Percentiles rank a stretch among this genome's conserved stretches.
These are phyloP conservation scores for Ondatra zibethicus DNA, from an alignment of 2,113 vertebrate genomes.

Conservation along the genomic window DNA sequence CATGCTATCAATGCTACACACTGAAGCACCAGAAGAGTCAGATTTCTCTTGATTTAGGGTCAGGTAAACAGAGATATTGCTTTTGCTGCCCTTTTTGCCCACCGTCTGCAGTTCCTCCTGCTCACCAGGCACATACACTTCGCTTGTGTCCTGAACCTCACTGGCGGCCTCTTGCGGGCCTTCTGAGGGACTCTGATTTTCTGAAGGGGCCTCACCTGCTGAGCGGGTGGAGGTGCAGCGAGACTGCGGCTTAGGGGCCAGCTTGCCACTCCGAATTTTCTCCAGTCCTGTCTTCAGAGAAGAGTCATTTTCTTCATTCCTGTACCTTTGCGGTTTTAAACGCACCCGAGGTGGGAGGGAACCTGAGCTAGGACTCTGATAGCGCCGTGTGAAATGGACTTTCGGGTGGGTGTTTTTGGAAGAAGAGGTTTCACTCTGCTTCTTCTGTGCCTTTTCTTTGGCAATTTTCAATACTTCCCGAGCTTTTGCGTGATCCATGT, in stretches of 20 bases:
- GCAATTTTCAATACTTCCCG: slow-evolving; percentile 94
- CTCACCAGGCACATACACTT: slow-evolving; percentile 89
- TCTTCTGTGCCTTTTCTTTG: slow-evolving; percentile 93
- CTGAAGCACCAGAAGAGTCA: slow-evolving; percentile 92
- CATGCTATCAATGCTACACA: slow-evolving; percentile 94
- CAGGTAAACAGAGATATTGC: slow-evolving; percentile 93
- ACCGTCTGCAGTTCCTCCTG: slow-evolving; percentile 89
- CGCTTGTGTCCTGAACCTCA: slow-evolving; percentile 90
- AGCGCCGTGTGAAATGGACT: slow-evolving; percentile 96
- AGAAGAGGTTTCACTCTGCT: slow-evolving; percentile 90
- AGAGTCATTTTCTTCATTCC: slow-evolving; percentile 96
- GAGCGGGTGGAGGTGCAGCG: slow-evolving; percentile 90
- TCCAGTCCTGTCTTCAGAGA: slow-evolving; percentile 93
- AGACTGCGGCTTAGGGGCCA: slow-evolving; percentile 90
- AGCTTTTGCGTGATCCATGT: slow-evolving; percentile 93
- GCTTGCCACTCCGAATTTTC: slow-evolving; percentile 91
- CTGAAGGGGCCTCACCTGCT: slow-evolving; percentile 92
- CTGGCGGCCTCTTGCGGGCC: slow-evolving; percentile 89
- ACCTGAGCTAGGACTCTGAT: slow-evolving; percentile 93
- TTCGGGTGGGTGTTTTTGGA: slow-evolving; percentile 93
- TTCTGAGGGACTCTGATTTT: slow-evolving; percentile 89
- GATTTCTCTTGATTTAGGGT: slow-evolving; percentile 92
- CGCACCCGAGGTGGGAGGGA: slow-evolving; percentile 96
- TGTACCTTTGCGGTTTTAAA: slow-evolving; percentile 98
- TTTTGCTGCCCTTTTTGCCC: slow-evolving; percentile 92